A percentile compares a stretch with the other conserved stretches of the same genome.
Evolutionary conservation across 1,140 invertebrate species (phyloP).

Genomic region (Helicoverpa armigera): DNA sequence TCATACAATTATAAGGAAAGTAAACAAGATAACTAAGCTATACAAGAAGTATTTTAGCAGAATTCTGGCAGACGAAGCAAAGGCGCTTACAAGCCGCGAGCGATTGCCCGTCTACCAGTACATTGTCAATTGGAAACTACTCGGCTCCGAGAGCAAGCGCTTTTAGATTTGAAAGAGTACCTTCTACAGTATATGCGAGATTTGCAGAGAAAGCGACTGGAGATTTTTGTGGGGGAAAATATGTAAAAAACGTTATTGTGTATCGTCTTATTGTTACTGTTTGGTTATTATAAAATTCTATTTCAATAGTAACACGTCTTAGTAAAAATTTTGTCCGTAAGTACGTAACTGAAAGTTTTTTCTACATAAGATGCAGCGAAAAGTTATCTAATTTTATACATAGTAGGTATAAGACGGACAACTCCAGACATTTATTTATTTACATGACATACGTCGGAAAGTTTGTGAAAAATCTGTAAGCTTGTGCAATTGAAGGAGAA

Average conservation of each 20-base stretch:
- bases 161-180: conserved; percentile 75
- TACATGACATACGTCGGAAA: no score
- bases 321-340: no score
- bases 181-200: conserved; percentile 59
- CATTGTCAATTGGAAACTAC: conserved; percentile 80
- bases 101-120: conserved; percentile 66
- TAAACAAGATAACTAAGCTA: conserved; percentile 27
- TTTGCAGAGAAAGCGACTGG: conserved; percentile 49
- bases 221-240: no score
- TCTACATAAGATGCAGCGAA: no score
- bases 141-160: conserved; percentile 65
- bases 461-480: no score
- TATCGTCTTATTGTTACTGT: background rate
- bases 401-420: no score
- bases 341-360: no score
- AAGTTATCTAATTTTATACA: no score
- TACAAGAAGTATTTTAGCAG: conserved; percentile 51
- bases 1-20: conserved; percentile 31
- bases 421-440: no score
- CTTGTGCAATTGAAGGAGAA: no score
- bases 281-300: background rate
- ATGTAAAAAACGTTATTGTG: no score
- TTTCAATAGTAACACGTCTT: background rate
- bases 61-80: conserved; percentile 51
- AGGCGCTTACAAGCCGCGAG: conserved; percentile 69